Evolutionary conservation across 2,888 invertebrate species (phyloP), one percentile per base, ranked within the genome.

Genomic region (Lepidonotus clava): DNA sequence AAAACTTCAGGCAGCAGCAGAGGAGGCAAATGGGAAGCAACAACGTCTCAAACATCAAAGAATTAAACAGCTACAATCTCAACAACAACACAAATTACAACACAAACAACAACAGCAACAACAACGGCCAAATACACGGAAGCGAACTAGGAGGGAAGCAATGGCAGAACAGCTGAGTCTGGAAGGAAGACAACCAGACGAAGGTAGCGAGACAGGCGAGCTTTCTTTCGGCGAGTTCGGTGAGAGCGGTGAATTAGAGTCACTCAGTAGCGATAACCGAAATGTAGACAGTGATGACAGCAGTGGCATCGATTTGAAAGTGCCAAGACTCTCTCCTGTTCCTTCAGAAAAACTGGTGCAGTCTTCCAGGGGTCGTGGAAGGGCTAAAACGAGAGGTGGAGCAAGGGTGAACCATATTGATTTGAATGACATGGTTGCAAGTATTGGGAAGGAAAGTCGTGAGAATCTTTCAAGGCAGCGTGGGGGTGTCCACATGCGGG

Each of bases 91-190:
- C n/a, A n/a, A n/a, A n/a, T n/a, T n/a, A n/a, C n/a, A n/a, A n/a
- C n/a, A n/a, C n/a, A n/a, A n/a, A n/a, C n/a, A n/a, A n/a, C n/a
- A n/a, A n/a, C n/a, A n/a, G n/a, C n/a, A n/a, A n/a, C n/a, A n/a
- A n/a, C n/a, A n/a, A n/a, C n/a, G n/a, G n/a, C n/a, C n/a, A n/a
- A n/a, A n/a, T n/a, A 80, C 1, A n/a, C 24, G 80, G 28, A 80
- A 80, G 80, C 80, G 51, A 40, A 80, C 80, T 2, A 41, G 80
- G 14, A 41, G 80, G 34, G 80, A 80, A 51, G 80, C 80, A 1
- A 80, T 80, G 80, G 80, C 80, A 51, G 80, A 80, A 41, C 80
- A 80, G n/a, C 51, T 80, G n/a, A 28, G 11, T 46, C 80, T 80
- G 2, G 80, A 80, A 41, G 80, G 51, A 21, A 51, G 51, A 46